Evolutionary conservation across 2,797 vertebrate genomes (phyloP), one percentile per base, ranked within the genome.

Genomic region (Brachyalestes nurse): DNA sequence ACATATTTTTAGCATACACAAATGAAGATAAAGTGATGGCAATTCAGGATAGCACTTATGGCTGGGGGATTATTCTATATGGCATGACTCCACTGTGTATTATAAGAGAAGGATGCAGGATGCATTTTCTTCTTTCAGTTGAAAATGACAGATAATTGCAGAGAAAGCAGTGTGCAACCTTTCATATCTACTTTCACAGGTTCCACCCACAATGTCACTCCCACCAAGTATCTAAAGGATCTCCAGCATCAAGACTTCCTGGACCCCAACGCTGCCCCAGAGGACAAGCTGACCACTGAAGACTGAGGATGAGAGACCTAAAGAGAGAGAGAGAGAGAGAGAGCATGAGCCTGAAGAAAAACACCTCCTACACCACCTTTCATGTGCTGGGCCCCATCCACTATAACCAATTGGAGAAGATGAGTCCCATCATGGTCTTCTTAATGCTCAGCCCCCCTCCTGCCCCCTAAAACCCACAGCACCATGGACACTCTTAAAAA

Each of bases 141-240:
- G 81, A 84, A 67, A 86, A 85, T 81, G 80, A 83, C 66, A 65
- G 85, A 70, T 84, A 64, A 83, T 80, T 60, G 91, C 94, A 99
- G 97, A 88, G 97, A 99, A 95, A 98, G 83, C 85, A 88, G 85
- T 91, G 87, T 90, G 97, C 95, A 94, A 91, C 93, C 96, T 99
- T 95, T 99, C 95, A 34, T 34, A 90, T 99, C 95, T 99, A 98
- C 97, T 97, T 97, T 95, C 90, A 84, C 97, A 99, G 98, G 98
- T 99, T 96, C 98, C 94, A 99, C 98, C 95, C 97, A 99, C 93
- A 96, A 96, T 95, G 96, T 99, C 93, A 99, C 97, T 95, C 98
- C 98, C 94, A 98, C 96, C 97, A 98, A 99, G 98, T 99, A 98
- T 96, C 98, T 99, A 97, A 97, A 95, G 97, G 98, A 99, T 95